A percentile compares a stretch with the other conserved stretches of the same genome.
Conservation (phyloP, 2,797 vertebrate genomes). For the Lindbergichthys nudifrons region DNA sequence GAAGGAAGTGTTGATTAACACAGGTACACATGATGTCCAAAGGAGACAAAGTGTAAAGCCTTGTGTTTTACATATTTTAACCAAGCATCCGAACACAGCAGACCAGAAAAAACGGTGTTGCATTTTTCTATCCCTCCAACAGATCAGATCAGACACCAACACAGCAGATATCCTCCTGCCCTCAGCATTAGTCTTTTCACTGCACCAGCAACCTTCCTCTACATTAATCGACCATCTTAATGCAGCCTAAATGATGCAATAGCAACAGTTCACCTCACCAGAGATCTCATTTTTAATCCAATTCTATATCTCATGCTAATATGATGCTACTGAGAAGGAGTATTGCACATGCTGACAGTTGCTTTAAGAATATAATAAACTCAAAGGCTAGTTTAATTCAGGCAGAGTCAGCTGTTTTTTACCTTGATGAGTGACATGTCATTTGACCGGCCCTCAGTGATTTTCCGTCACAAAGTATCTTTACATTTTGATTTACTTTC, state of each 20-base stretch:
- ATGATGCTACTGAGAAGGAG: slow-evolving; percentile 21
- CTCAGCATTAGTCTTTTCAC: not conserved
- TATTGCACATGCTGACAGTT: slow-evolving; percentile 33
- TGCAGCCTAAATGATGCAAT: slow-evolving; percentile 14
- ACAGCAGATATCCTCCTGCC: not conserved
- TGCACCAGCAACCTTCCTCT: not conserved
- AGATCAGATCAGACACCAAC: not conserved
- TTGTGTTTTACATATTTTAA: not conserved
- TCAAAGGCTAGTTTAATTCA: slow-evolving; percentile 31
- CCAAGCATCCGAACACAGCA: not conserved
- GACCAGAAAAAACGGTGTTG: not conserved
- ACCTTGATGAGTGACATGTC: slow-evolving; percentile 38
- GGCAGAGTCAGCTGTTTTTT: slow-evolving; percentile 17
- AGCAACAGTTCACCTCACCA: not conserved
- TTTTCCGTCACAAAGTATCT: slow-evolving; percentile 56
- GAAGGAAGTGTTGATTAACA: slow-evolving; percentile 10
- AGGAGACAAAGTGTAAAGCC: slow-evolving; percentile 1
- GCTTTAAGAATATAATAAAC: slow-evolving; percentile 4
- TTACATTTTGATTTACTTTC: slow-evolving; percentile 59
- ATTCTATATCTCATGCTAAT: not conserved
- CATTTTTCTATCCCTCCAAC: not conserved
- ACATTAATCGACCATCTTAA: not conserved
- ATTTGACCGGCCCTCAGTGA: slow-evolving; percentile 23
- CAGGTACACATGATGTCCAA: slow-evolving; percentile 4
- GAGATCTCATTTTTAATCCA: not conserved